Base-by-base conservation (phyloP, 2,113 vertebrate genomes). In the Chrysochloris asiatica region DNA sequence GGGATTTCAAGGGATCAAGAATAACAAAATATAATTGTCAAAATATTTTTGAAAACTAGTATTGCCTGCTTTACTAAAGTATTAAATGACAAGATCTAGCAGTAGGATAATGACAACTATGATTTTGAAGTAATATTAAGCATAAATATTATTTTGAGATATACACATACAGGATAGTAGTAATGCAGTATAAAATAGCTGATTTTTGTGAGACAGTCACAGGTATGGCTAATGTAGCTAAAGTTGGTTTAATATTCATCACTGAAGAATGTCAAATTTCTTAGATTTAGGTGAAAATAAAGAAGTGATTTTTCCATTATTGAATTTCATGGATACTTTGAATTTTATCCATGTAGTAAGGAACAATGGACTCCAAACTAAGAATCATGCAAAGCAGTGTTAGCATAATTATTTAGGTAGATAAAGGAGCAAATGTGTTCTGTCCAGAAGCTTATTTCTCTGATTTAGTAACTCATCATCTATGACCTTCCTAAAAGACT, bases 231-330 rank as follows among this genome's bases (percentile, higher is more conserved):
- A 59, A 22, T 14, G 1, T 1, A n/a, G 33, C 7, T 38, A 14
- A 8, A 1, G 22, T 81, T 83, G 28, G 48, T 26, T n/a, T 38
- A 43, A 26, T 4, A 36, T 61, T 77, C 83, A 3, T 71, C 38
- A 72, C 4, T 65, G 17, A 75, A 80, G 8, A 76, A 83, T 17
- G 21, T 19, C 79, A 61, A 80, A 47, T 47, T 82, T 76, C 17
- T 72, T 75, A 11, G 21, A 86, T 71, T 90, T 75, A 82, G 47
- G 75, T 82, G 47, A 91, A 93, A 89, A 73, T n/a, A 86, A 30
- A 77, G 12, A 82, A 83, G 16, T 22, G 82, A 19, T 5, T 45
- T 83, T 78, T 76, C 48, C 13, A 9, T 83, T 12, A 48, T 65
- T 6, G 5, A 43, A 85, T 19, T 81, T 83, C 7, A 73, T 33